Conservation (phyloP, 2,113 vertebrate genomes). For the Ammospiza nelsoni region DNA sequence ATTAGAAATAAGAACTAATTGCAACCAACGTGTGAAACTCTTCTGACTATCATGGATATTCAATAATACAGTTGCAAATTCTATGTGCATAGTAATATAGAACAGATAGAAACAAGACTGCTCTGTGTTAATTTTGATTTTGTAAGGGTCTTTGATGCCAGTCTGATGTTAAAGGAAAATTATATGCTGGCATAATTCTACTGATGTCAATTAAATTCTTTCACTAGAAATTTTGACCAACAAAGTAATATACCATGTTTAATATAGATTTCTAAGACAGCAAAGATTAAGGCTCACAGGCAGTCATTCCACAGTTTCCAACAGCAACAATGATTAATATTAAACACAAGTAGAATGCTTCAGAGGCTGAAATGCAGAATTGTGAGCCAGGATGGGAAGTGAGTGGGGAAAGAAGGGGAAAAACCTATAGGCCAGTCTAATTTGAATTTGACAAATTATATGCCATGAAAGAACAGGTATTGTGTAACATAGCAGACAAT, state of each 20-base stretch:
- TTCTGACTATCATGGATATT: background rate
- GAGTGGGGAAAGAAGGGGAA: accelerated
- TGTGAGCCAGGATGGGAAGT: accelerated
- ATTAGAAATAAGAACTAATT: background rate
- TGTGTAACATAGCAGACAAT: background rate
- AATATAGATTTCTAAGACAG: background rate
- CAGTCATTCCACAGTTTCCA: background rate
- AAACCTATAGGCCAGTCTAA: background rate
- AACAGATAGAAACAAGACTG: background rate
- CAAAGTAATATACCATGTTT: background rate
- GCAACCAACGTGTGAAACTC: background rate
- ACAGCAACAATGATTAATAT: background rate
- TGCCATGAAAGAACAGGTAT: background rate
- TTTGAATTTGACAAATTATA: background rate
- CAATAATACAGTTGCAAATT: background rate
- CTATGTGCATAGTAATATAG: background rate
- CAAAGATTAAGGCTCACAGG: background rate
- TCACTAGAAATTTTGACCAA: background rate
- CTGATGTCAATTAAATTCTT: background rate
- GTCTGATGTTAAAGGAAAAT: background rate
- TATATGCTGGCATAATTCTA: background rate
- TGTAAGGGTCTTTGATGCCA: background rate
- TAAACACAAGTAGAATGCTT: background rate
- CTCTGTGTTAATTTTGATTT: background rate
- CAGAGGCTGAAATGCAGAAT: background rate